phyloP scores from a whole-genome alignment of 2,888 invertebrate species.

The Folsomia candida region DNA sequence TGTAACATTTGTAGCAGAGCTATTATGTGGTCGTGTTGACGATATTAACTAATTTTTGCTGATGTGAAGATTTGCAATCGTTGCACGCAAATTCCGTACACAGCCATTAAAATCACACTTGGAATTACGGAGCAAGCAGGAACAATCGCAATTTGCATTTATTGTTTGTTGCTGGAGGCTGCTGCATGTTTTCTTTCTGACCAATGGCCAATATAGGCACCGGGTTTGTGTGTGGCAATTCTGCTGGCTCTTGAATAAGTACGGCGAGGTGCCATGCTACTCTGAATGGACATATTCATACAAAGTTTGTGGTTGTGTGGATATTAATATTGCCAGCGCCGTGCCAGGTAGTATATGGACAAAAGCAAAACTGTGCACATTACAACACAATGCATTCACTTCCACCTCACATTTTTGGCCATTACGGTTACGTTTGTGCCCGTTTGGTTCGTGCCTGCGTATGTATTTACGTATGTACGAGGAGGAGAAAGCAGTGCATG shows the following conservation, averaged over 20 bases:
- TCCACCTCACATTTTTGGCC: not conserved
- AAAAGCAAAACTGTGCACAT: conserved; percentile 6
- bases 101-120: conserved; percentile 20
- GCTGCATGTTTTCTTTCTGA: too few species aligned
- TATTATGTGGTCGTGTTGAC: not conserved
- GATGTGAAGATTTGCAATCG: not conserved
- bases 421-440: not conserved
- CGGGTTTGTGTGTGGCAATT: too few species aligned
- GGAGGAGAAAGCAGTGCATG: not conserved
- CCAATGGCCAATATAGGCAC: too few species aligned
- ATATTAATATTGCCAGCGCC: too few species aligned
- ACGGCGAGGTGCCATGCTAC: too few species aligned
- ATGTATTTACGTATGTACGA: too few species aligned
- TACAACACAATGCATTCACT: not conserved
- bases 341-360: too few species aligned
- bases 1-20: not conserved
- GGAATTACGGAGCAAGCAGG: not conserved
- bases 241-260: too few species aligned
- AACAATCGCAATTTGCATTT: not conserved
- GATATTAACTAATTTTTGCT: not conserved
- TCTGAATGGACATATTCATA: too few species aligned
- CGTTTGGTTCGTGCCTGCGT: too few species aligned
- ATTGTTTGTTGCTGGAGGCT: not conserved
- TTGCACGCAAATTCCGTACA: conserved; percentile 10
- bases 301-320: too few species aligned